phyloP scores from a whole-genome alignment of 2,888 invertebrate species.

The Apamea epomidion region DNA sequence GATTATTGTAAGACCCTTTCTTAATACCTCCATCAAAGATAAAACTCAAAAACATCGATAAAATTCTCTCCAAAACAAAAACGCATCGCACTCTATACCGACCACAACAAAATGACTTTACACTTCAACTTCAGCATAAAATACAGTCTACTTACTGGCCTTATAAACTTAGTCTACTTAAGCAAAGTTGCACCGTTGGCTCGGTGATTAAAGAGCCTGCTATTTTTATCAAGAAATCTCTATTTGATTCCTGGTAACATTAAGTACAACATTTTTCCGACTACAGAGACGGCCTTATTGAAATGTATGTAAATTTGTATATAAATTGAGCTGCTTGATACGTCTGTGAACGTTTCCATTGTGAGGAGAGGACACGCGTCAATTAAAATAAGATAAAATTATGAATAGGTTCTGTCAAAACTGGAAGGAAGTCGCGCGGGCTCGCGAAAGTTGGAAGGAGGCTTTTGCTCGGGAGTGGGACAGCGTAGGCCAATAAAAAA shows the following conservation, averaged over 20 bases:
- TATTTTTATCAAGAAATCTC: constrained; percentile 77
- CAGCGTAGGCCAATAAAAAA: too few species aligned
- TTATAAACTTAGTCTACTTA: constrained; percentile 53
- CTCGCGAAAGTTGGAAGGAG: too few species aligned
- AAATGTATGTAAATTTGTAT: constrained; percentile 85
- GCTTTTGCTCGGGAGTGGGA: too few species aligned
- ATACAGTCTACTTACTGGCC: constrained; percentile 28
- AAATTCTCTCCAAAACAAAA: neutral
- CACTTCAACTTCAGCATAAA: constrained; percentile 22
- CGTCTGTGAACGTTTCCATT: constrained; percentile 74
- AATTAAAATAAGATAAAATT: neutral
- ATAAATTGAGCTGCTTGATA: constrained; percentile 77
- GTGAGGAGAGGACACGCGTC: constrained; percentile 26
- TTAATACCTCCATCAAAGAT: neutral
- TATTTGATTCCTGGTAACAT: constrained; percentile 75
- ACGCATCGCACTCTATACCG: neutral
- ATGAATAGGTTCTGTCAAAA: too few species aligned
- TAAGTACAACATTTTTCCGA: constrained; percentile 80
- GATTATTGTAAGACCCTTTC: neutral
- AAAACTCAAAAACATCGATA: neutral
- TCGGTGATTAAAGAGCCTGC: constrained; percentile 62
- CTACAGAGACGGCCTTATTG: constrained; percentile 76
- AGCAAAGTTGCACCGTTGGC: constrained; percentile 46
- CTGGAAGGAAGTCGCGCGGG: too few species aligned
- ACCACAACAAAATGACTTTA: constrained; percentile 8